Evolutionary conservation across 2,113 vertebrate species (phyloP), one percentile per base, ranked within the genome.

Genomic region (Mesitornis unicolor): DNA sequence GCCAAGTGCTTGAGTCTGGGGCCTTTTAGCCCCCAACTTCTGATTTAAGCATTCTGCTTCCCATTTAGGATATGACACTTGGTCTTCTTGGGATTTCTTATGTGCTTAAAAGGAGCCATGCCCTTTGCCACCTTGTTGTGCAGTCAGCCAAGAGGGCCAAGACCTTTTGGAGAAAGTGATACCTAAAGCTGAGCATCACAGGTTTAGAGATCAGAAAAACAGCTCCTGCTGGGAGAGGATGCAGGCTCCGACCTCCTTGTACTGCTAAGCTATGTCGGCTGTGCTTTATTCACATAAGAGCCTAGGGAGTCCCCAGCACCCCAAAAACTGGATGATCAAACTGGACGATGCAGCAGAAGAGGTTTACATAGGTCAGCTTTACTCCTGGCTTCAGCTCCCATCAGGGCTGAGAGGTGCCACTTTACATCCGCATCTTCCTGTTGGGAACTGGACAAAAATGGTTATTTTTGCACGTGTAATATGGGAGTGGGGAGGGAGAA

Each of bases 401-500:
- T 13, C 67, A 48, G 18, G 28, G 45, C 45, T 73, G 57, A 68
- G 43, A 40, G 9, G 10, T 67, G 50, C 9, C 33, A 33, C 11
- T 54, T 87, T 14, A 13, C 29, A 83, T 38, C 48, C 42, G 10
- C 12, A 47, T 20, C 33, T 54, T 85, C 45, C 38, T 29, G 17
- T 1, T 31, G 12, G 18, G 28, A 90, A 50, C 10, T 17, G 47
- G 18, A 24, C 57, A 60, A 51, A 74, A 13, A 12, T 0, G 2
- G 4, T 14, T 65, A 16, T 48, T 89, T 71, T 89, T 71, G 40
- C 9, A 24, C 9, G 2, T 40, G 7, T 7, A 33, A 25, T n/a
- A n/a, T 1, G 3, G 21, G 31, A 7, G 13, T 2, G 1, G 29
- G 8, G 13, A 45, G 21, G 10, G 36, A 60, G 65, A 51, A 51